These are phyloP conservation scores for Suncus etruscus DNA, from an alignment of 2,113 vertebrate species.

Conservation along the genomic window DNA sequence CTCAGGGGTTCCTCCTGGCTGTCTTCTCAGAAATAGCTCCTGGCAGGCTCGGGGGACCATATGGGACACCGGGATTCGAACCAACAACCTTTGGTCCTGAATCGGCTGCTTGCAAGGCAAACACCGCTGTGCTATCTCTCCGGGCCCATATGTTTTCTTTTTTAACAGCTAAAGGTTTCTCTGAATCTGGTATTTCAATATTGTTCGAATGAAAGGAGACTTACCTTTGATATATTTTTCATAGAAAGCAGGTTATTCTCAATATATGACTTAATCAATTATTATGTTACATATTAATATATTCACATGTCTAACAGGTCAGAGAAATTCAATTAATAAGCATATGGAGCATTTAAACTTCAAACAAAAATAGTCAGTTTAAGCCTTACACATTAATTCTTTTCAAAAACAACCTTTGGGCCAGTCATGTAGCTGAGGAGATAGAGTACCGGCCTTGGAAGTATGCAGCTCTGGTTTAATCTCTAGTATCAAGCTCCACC, in stretches of 20 bases:
- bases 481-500: too few relatives aligned
- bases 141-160: too few relatives aligned
- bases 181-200: not conserved
- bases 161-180: constrained; percentile 17
- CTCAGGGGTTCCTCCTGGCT: too few relatives aligned
- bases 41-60: too few relatives aligned
- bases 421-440: too few relatives aligned
- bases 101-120: too few relatives aligned
- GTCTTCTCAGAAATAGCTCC: too few relatives aligned
- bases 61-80: too few relatives aligned
- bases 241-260: not conserved
- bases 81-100: too few relatives aligned
- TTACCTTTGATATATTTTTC: not conserved
- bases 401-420: constrained; percentile 63
- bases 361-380: constrained; percentile 77
- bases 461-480: too few relatives aligned
- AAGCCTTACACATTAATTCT: constrained; percentile 76
- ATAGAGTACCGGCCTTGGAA: too few relatives aligned
- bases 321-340: constrained; percentile 75
- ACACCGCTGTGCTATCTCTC: too few relatives aligned
- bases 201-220: not conserved
- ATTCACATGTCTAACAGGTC: constrained; percentile 76
- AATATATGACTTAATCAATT: not conserved
- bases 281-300: constrained; percentile 64
- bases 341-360: constrained; percentile 75